Conservation (phyloP, 2,888 invertebrate species). For the Coelinius sp. region DNA sequence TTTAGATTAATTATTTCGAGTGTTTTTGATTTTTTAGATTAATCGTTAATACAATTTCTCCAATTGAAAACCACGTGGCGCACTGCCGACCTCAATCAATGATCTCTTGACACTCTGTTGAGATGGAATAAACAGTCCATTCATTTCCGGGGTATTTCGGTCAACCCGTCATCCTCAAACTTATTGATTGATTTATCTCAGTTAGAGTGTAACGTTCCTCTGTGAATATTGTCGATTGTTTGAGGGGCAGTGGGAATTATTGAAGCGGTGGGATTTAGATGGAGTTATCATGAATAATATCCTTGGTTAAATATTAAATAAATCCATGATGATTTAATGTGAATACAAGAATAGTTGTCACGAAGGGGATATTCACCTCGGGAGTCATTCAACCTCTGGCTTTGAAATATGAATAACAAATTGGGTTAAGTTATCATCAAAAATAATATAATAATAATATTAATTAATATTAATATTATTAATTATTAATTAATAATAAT, state of each 20-base stretch:
- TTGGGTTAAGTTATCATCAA: not conserved
- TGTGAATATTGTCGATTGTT: too few species aligned
- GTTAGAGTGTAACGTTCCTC: too few species aligned
- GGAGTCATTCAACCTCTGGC: not conserved
- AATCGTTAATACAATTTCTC: not conserved
- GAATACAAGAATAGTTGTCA: not conserved
- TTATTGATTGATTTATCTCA: not conserved
- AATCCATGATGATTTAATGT: not conserved
- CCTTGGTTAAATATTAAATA: too few species aligned
- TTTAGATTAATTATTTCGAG: not conserved
- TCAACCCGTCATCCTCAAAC: too few species aligned
- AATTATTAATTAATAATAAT: too few species aligned
- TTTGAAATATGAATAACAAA: not conserved
- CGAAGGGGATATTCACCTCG: not conserved
- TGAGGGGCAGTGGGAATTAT: too few species aligned
- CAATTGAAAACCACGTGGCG: constrained; percentile 6
- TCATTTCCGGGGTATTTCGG: not conserved
- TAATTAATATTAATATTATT: too few species aligned
- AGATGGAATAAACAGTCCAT: not conserved
- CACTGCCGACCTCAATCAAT: constrained; percentile 14
- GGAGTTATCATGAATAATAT: too few species aligned
- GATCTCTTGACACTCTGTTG: constrained; percentile 34
- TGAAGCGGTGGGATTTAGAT: too few species aligned
- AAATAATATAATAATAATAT: too few species aligned
- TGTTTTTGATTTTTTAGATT: not conserved